These are phyloP conservation scores for Lepidochitona cinerea DNA, from an alignment of 2,888 invertebrate genomes.

Conservation along the genomic window DNA sequence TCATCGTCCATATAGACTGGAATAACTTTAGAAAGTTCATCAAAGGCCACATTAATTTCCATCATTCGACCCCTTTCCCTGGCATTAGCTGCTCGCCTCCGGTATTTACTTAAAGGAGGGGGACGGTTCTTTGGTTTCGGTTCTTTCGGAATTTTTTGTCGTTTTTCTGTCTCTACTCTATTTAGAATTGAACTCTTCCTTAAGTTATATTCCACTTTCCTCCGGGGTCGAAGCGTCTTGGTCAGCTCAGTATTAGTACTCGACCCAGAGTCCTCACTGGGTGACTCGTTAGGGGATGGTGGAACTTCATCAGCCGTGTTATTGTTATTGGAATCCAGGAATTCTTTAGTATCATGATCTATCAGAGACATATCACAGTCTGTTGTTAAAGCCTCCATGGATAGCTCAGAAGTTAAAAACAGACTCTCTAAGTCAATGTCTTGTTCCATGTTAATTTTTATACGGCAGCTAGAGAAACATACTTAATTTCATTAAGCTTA, in stretches of 20 bases:
- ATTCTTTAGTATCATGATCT: too few relatives aligned
- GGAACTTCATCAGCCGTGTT: neutral
- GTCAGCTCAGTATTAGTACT: too few relatives aligned
- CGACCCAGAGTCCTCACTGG: too few relatives aligned
- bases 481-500: too few relatives aligned
- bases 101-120: slow-evolving; percentile 85
- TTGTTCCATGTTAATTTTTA: too few relatives aligned
- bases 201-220: slow-evolving; percentile 76
- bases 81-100: slow-evolving; percentile 91
- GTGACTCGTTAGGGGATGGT: neutral
- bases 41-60: slow-evolving; percentile 92
- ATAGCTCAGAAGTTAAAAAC: neutral
- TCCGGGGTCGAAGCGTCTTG: too few relatives aligned
- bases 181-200: slow-evolving; percentile 78
- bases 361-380: too few relatives aligned
- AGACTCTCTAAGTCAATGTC: neutral
- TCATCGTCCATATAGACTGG: slow-evolving; percentile 73
- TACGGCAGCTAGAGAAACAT: too few relatives aligned
- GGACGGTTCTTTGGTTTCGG: slow-evolving; percentile 74
- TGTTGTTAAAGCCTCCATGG: neutral
- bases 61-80: slow-evolving; percentile 89
- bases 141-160: slow-evolving; percentile 60
- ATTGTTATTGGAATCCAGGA: neutral
- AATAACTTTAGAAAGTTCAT: slow-evolving; percentile 83
- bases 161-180: slow-evolving; percentile 73